Base-by-base conservation (phyloP, 2,797 vertebrate species). In the Agapornis canus region DNA sequence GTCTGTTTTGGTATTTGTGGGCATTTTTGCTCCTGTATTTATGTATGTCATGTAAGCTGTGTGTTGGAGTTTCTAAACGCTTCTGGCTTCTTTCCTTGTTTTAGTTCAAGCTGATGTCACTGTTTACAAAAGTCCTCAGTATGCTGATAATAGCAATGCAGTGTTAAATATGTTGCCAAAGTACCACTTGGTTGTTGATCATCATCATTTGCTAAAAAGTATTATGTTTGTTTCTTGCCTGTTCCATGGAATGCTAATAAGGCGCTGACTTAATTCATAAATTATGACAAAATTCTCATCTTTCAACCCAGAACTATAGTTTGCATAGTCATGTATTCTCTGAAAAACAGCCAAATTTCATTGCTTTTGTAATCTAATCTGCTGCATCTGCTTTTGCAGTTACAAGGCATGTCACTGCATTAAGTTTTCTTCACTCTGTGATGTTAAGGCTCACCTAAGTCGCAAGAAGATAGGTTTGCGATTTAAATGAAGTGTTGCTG, bases 131-230 rank as follows among this genome's bases (percentile, higher is more conserved):
- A 97, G 90, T 97, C 98, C 97, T 98, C 97, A 84, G 96, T 98
- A 98, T 98, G 98, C 98, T 98, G 98, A 98, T 98, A 95, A 93
- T 75, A 89, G 92, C 83, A 78, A 94, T 92, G 72, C 66, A 81
- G 86, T 85, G 80, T 86, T 73, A 70, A 95, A 77, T 84, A 83
- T 88, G 89, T 82, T 42, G 26, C 78, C 80, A 42, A 78, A 86
- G 27, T 37, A 77, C 39, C 52, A 52, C 51, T 69, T 94, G 79
- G 68, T 88, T 89, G 6, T 92, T 89, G 78, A 75, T 75, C 69
- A 82, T 61, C 71, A 68, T 56, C 65, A 23, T 81, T 82, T 81
- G 66, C 87, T 84, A 45, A 86, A 79, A 83, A 52, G 5, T 76
- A 39, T 72, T 77, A 32, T 10, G 9, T 89, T 48, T 84, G 71